A percentile compares a stretch with the other conserved stretches of the same genome.
Evolutionary conservation across 1,140 invertebrate genomes (phyloP).

Genomic region (Drosophila lacteicornis): DNA sequence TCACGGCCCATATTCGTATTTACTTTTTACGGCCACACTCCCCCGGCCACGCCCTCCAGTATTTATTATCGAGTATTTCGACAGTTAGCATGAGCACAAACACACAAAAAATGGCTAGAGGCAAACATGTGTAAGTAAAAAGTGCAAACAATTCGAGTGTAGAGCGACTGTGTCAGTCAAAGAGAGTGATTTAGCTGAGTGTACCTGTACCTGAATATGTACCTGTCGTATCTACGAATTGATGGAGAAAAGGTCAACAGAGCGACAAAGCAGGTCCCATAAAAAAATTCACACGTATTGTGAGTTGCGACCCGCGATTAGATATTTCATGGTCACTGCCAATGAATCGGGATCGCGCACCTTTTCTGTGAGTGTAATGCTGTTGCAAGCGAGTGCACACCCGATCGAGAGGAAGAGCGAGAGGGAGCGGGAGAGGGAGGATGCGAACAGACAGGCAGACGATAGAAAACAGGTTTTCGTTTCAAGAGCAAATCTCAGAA

Average conservation of each 20-base stretch:
- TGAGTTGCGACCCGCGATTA: slow-evolving; percentile 41
- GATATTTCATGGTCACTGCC: slow-evolving; percentile 77
- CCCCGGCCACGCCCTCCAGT: slow-evolving; percentile 13
- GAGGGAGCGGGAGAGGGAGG: neutral
- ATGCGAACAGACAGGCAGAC: slow-evolving; percentile 27
- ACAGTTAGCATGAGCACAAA: slow-evolving; percentile 32
- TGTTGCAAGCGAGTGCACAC: slow-evolving; percentile 50
- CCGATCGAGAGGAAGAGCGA: slow-evolving; percentile 6
- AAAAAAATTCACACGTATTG: slow-evolving; percentile 69
- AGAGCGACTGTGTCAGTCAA: slow-evolving; percentile 31
- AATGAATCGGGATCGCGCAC: slow-evolving; percentile 60
- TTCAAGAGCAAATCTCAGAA: slow-evolving; percentile 63
- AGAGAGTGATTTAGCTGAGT: slow-evolving; percentile 30
- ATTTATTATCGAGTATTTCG: slow-evolving; percentile 37
- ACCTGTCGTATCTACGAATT: slow-evolving; percentile 54
- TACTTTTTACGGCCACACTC: slow-evolving; percentile 45
- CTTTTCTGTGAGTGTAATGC: slow-evolving; percentile 20
- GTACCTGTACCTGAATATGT: slow-evolving; percentile 27
- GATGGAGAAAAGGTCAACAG: slow-evolving; percentile 66
- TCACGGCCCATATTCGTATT: slow-evolving; percentile 49
- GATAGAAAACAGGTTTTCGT: slow-evolving; percentile 74
- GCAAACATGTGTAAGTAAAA: slow-evolving; percentile 67
- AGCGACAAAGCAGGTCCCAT: slow-evolving; percentile 59
- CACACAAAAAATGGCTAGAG: slow-evolving; percentile 22
- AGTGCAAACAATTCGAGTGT: slow-evolving; percentile 62